These are phyloP conservation scores for Peromyscus aztecus DNA, from an alignment of 2,797 vertebrate genomes.

Conservation along the genomic window DNA sequence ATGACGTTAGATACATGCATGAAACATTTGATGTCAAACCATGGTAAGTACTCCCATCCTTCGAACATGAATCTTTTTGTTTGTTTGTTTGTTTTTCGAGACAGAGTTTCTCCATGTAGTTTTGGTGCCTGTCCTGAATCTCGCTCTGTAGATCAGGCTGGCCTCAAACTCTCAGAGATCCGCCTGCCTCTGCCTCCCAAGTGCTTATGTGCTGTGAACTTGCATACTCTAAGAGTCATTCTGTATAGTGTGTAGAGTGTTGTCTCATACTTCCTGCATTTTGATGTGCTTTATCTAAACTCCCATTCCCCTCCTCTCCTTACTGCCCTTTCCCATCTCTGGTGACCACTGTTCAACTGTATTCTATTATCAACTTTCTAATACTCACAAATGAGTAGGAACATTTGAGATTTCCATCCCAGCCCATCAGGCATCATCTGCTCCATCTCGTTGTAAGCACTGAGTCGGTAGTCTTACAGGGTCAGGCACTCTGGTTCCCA, in stretches of 20 bases:
- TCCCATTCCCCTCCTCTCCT: too few relatives aligned
- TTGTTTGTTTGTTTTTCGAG: too few relatives aligned
- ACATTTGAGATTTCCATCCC: not conserved
- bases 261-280: not conserved
- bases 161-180: too few relatives aligned
- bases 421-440: not conserved
- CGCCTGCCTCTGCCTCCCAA: too few relatives aligned
- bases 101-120: too few relatives aligned
- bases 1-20: not conserved
- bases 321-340: not conserved
- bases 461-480: not conserved
- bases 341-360: not conserved
- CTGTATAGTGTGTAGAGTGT: too few relatives aligned
- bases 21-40: not conserved
- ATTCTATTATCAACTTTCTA: not conserved
- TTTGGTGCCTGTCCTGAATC: too few relatives aligned
- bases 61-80: not conserved
- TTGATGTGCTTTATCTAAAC: not conserved
- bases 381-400: not conserved
- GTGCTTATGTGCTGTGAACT: not conserved
- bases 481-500: not conserved
- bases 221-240: not conserved
- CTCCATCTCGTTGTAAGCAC: not conserved
- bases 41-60: not conserved
- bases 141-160: too few relatives aligned